Evolutionary conservation across 2,113 vertebrate genomes (phyloP), one percentile per base, ranked within the genome.

Genomic region (Nothocercus nigrocapillus): DNA sequence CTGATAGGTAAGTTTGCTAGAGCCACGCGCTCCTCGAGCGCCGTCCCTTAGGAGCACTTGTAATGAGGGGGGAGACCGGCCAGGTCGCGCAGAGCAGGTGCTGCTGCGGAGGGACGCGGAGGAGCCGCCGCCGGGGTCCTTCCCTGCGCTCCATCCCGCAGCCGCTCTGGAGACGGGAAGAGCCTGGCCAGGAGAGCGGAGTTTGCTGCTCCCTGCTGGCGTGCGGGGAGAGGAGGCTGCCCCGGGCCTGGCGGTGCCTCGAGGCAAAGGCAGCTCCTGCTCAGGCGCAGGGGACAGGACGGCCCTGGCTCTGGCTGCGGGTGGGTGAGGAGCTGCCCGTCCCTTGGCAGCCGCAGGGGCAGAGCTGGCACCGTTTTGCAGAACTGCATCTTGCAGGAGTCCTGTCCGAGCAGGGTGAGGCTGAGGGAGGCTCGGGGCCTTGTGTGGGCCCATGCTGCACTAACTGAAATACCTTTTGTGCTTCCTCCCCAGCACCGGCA

Each of bases 401-500:
- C 5, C 1, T 3, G 5, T 27, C 13, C 82, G 12, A 88, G 56
- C 49, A 32, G 36, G 42, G 27, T 36, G 47, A 53, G 88, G 34
- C 44, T 27, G 61, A 53, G 36, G 15, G 61, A 38, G 47, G 20
- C 69, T 11, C 22, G 5, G 42, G 59, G 80, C 24, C 54, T 76
- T 1, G 34, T 66, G 4, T 86, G 69, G 15, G 58, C 8, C 78
- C 2, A 0, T 28, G 9, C 21, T 76, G 16, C 53, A 42, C 79
- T 94, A 59, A 96, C 70, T 24, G 5, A 36, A 45, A 11, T 17
- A 1, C 42, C 24, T 87, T 9, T 63, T 28, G 22, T 70, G 38
- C 85, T 77, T 47, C 59, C 62, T 51, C 19, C 13, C 11, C 96
- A 99, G 99, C 98, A 99, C 95, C 98, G 99, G 54, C 99, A 99